Conservation (phyloP, 2,113 vertebrate species). For the Thomomys bottae region DNA sequence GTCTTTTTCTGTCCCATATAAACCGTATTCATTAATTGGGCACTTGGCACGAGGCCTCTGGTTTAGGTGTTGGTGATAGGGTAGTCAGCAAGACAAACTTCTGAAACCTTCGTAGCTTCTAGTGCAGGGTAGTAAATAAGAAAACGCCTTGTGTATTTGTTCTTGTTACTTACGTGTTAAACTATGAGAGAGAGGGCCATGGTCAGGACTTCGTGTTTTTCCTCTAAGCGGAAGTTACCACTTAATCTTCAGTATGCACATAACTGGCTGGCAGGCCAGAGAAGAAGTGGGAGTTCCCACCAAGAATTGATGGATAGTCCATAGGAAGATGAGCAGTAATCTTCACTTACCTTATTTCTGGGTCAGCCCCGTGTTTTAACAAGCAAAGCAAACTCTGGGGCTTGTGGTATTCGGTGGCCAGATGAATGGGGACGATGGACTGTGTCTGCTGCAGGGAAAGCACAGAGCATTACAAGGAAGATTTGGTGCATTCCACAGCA, state of each 20-base stretch:
- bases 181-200: neutral
- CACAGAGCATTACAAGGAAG: neutral
- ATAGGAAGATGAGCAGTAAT: neutral
- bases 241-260: no score
- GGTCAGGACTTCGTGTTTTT: neutral
- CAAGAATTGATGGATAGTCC: neutral
- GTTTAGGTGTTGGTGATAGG: neutral
- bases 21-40: neutral
- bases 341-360: conserved; percentile 83
- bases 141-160: neutral
- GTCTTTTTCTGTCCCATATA: neutral
- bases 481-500: no score
- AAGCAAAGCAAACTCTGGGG: conserved; percentile 81
- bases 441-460: conserved; percentile 64
- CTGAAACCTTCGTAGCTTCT: neutral
- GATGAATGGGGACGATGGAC: conserved; percentile 81
- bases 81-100: neutral
- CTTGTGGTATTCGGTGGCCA: conserved; percentile 82
- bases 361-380: conserved; percentile 80
- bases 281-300: neutral
- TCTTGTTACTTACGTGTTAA: neutral
- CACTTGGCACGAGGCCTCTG: neutral
- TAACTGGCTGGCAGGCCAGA: neutral
- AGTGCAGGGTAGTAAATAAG: neutral
- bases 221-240: rapidly evolving